Evolutionary conservation across 2,797 vertebrate genomes (phyloP), one percentile per base, ranked within the genome.

Genomic region (Smutsia temminckii): DNA sequence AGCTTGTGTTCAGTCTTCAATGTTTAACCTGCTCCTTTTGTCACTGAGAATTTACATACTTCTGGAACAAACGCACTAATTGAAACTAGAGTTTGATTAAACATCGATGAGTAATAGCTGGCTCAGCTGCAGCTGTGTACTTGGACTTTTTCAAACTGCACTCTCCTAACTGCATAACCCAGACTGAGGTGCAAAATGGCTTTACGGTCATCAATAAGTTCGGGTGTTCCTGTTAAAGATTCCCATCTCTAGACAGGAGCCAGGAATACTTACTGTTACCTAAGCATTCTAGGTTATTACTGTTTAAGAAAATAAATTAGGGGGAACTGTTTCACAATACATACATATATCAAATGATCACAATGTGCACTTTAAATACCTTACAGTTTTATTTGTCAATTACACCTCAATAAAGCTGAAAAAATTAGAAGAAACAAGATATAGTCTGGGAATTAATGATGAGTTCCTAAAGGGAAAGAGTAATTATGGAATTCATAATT

Each of bases 21-120:
- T 32, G 66, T 88, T 93, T 51, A 89, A 89, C 27, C 37, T n/a
- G n/a, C 17, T 61, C 66, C 0, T 86, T 57, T 32, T 64, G 37
- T 81, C 32, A 75, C 20, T 25, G 25, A 59, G 46, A 25, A 23
- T 59, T 68, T 59, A 69, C 74, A 85, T 18, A 49, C 64, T 69
- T 59, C 49, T 7, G 3, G 25, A 85, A 68, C 2, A 69, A 63
- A n/a, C 8, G 46, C 40, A 51, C 51, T 51, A 68, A 81, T 10
- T 85, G 80, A 94, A 91, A 71, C n/a, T 55, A 71, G 61, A 57
- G 5, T 78, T 91, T 93, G 83, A 81, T 66, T n/a, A 93, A 68
- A 18, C 17, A 63, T 29, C 46, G 51, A 85, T 37, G 6, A 89
- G 40, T 81, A 55, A 32, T 5, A 81, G n/a, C 10, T 20, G 6